These are phyloP conservation scores for Amphipoea oculea DNA, from an alignment of 2,888 invertebrate genomes.

Conservation along the genomic window DNA sequence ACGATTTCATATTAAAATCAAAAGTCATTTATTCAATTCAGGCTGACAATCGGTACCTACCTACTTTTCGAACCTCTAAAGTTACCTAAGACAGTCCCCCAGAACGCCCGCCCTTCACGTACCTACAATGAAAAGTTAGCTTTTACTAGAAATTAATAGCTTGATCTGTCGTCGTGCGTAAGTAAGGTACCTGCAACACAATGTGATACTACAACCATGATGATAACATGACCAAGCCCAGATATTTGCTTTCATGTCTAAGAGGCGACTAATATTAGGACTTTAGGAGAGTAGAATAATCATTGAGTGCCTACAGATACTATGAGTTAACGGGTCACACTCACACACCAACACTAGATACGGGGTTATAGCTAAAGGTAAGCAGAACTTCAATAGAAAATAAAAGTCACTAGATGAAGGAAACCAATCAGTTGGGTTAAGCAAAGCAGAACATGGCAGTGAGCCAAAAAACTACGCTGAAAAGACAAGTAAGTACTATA, in stretches of 20 bases:
- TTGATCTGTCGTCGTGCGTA: neutral
- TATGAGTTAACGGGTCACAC: neutral
- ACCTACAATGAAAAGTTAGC: neutral
- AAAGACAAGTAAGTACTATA: slow-evolving; percentile 4
- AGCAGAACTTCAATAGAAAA: neutral
- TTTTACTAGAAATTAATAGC: neutral
- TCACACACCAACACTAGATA: neutral
- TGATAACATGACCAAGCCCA: neutral
- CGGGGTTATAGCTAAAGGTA: neutral
- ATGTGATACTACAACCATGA: neutral
- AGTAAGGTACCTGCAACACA: neutral
- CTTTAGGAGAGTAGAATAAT: neutral
- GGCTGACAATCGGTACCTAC: too few species aligned
- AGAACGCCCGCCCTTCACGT: neutral
- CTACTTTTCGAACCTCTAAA: neutral
- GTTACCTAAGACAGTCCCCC: neutral
- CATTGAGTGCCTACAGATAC: neutral
- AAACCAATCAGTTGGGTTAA: slow-evolving; percentile 6
- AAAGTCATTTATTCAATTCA: neutral
- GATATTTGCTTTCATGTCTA: neutral
- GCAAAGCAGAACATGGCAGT: slow-evolving; percentile 40
- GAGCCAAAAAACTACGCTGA: slow-evolving; percentile 28
- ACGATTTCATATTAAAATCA: neutral
- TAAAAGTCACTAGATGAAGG: neutral
- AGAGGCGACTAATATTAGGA: too few species aligned